A percentile compares a stretch with the other conserved stretches of the same genome.
phyloP scores from a whole-genome alignment of 2,888 invertebrate species.

The Miltochrista miniata region DNA sequence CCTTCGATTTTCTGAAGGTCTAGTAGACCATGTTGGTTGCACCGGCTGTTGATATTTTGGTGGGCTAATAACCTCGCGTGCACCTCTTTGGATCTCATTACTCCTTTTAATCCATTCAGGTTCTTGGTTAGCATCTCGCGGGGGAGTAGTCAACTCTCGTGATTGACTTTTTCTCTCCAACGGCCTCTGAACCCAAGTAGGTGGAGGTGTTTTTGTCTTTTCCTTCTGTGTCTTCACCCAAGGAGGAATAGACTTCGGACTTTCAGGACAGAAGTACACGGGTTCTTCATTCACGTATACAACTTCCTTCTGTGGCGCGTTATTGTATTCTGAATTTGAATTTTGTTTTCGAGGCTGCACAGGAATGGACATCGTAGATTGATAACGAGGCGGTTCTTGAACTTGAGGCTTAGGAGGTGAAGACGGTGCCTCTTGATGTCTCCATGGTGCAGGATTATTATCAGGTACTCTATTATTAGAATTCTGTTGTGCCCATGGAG shows the following conservation, averaged over 20 bases:
- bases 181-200: constrained; percentile 72
- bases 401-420: constrained; percentile 47
- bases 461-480: constrained; percentile 60
- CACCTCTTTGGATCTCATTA: constrained; percentile 67
- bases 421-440: constrained; percentile 49
- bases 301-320: constrained; percentile 64
- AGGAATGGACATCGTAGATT: constrained; percentile 78
- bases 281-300: constrained; percentile 77
- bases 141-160: constrained; percentile 70
- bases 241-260: constrained; percentile 73
- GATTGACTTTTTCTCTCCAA: constrained; percentile 67
- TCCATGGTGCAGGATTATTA: constrained; percentile 53
- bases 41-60: constrained; percentile 70
- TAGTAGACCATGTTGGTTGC: constrained; percentile 75
- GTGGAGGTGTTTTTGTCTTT: constrained; percentile 78
- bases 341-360: constrained; percentile 68
- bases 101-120: constrained; percentile 78
- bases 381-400: constrained; percentile 68
- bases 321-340: constrained; percentile 60
- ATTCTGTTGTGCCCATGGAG: constrained; percentile 63
- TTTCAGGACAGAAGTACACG: constrained; percentile 73
- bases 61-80: constrained; percentile 71
- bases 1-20: constrained; percentile 74
- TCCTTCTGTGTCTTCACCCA: constrained; percentile 79
- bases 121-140: constrained; percentile 66